phyloP scores from a whole-genome alignment of 2,888 invertebrate genomes.

The Aquatica leii region DNA sequence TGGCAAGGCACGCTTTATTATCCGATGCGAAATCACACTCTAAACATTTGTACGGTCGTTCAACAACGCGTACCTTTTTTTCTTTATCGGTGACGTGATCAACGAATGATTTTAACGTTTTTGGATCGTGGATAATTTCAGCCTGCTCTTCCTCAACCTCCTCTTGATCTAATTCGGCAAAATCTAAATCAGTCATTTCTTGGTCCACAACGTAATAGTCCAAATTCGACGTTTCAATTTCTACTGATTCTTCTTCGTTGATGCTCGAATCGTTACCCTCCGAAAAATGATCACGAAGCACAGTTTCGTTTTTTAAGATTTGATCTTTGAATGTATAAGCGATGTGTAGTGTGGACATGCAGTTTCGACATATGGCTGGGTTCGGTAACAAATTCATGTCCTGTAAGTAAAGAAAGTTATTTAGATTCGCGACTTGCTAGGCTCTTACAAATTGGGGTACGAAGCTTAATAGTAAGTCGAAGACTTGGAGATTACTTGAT shows the following conservation, averaged over 20 bases:
- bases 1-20: not conserved
- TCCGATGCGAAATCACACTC: constrained; percentile 11
- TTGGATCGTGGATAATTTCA: not conserved
- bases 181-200: too few species aligned
- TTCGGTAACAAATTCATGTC: constrained; percentile 7
- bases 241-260: not conserved
- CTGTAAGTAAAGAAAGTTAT: too few species aligned
- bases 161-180: not conserved
- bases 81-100: not conserved
- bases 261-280: not conserved
- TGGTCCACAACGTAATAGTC: too few species aligned
- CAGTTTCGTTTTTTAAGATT: constrained; percentile 4
- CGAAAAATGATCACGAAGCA: not conserved
- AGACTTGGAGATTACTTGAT: not conserved
- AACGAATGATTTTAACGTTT: not conserved
- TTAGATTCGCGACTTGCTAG: too few species aligned
- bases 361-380: constrained; percentile 8
- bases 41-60: constrained; percentile 8
- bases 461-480: not conserved
- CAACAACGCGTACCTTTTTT: not conserved
- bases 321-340: constrained; percentile 6
- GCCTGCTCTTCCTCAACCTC: not conserved
- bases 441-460: not conserved
- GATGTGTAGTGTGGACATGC: constrained; percentile 1
- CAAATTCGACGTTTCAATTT: too few species aligned